Evolutionary conservation across 2,888 invertebrate genomes (phyloP).

Genomic region (Emesis furor): DNA sequence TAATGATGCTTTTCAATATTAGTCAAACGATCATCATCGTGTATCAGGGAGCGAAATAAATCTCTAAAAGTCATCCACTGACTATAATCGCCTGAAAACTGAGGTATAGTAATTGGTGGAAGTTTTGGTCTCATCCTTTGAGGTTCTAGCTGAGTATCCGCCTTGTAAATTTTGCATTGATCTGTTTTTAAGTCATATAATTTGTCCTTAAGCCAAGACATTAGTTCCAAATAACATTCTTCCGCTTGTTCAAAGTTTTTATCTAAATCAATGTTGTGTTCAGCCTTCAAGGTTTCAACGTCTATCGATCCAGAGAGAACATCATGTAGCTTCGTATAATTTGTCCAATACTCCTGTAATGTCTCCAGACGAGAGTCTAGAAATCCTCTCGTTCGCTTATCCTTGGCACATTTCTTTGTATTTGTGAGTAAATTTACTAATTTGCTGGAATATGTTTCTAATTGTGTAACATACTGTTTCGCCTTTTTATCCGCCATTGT

Average conservation of each 20-base stretch:
- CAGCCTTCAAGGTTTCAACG: not conserved
- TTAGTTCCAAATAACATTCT: slow-evolving; percentile 22
- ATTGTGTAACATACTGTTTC: slow-evolving; percentile 9
- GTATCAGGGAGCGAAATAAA: slow-evolving; percentile 12
- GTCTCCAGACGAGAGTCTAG: not conserved
- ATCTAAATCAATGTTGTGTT: not conserved
- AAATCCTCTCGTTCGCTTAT: not conserved
- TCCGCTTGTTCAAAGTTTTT: slow-evolving; percentile 5
- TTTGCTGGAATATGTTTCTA: not conserved
- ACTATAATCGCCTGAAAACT: slow-evolving; percentile 30
- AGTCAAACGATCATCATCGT: slow-evolving; percentile 14
- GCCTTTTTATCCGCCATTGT: not conserved
- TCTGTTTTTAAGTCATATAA: too few relatives aligned
- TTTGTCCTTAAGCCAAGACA: not conserved
- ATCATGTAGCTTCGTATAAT: slow-evolving; percentile 8
- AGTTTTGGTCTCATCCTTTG: not conserved
- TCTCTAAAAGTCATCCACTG: slow-evolving; percentile 41
- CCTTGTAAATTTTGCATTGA: too few relatives aligned
- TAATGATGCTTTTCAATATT: slow-evolving; percentile 37
- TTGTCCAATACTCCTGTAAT: slow-evolving; percentile 26
- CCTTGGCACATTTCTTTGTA: slow-evolving; percentile 1
- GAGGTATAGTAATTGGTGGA: slow-evolving; percentile 14
- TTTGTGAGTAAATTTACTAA: not conserved
- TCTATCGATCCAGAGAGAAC: not conserved
- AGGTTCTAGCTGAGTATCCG: too few relatives aligned